Conservation (phyloP, 1,140 invertebrate genomes). For the Andricus grossulariae region DNA sequence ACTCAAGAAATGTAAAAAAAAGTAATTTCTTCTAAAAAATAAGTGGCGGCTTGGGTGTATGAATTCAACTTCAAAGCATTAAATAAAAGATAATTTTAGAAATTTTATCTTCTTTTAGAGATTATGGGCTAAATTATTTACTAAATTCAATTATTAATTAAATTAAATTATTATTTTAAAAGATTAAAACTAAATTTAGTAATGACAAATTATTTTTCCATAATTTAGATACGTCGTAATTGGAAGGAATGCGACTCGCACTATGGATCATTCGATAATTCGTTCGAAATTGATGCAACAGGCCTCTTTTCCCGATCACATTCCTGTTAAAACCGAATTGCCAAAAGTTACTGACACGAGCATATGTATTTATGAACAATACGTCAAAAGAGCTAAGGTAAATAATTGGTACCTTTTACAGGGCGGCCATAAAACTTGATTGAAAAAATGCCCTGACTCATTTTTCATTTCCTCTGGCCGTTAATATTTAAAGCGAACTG, state of each 20-base stretch:
- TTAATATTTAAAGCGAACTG: too few species aligned
- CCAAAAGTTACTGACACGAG: constrained; percentile 80
- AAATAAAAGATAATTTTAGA: too few species aligned
- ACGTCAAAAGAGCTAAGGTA: constrained; percentile 74
- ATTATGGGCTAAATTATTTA: too few species aligned
- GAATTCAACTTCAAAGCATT: neutral
- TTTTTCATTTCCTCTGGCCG: too few species aligned
- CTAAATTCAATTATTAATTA: too few species aligned
- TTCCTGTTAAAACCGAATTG: constrained; percentile 76
- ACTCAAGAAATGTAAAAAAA: too few species aligned
- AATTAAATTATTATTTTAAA: too few species aligned
- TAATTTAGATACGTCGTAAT: constrained; percentile 76
- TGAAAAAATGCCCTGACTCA: neutral
- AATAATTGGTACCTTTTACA: constrained; percentile 35
- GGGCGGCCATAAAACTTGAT: neutral
- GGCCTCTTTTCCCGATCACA: constrained; percentile 77
- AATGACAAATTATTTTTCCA: constrained; percentile 38
- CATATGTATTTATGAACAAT: constrained; percentile 82
- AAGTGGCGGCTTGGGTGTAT: neutral
- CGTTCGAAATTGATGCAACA: constrained; percentile 75
- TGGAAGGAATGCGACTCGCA: constrained; percentile 78
- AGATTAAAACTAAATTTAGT: too few species aligned
- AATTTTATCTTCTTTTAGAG: too few species aligned
- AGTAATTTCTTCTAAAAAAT: too few species aligned
- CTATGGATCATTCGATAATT: constrained; percentile 71